Evolutionary conservation across 1,140 invertebrate species (phyloP), one percentile per base, ranked within the genome.

Genomic region (Bombus ignitus): DNA sequence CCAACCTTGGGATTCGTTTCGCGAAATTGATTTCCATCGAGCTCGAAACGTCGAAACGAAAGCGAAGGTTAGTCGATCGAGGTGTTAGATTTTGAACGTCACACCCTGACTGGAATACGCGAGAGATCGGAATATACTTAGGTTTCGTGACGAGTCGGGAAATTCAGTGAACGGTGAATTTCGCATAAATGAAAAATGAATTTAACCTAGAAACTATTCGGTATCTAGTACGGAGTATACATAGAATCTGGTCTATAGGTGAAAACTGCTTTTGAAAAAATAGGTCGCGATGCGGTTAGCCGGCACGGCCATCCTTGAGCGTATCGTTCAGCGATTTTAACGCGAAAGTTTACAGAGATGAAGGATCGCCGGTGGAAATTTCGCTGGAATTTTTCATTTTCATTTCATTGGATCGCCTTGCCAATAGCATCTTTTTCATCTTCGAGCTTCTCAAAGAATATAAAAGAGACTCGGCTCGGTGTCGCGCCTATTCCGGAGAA

Each of bases 251-350:
- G 44, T 82, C 82, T 79, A 84, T 84, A 84, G 82, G 62, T 79
- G 75, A 78, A 70, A 84, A 84, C 65, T 79, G 75, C 65, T 71
- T 84, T 84, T 28, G 82, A 84, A 84, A 84, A 84, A 84, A 79
- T 84, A 78, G 82, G 82, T 84, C 82, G 82, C 47, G 47, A 39
- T 42, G 62, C 81, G 81, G 65, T 70, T 68, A 35, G 39, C 44
- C 47, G 74, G 39, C 75, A 22, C 74, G 47, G 47, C 18, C 66
- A 68, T 66, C 82, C 82, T 84, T 62, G 25, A 79, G 82, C 18
- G 47, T 59, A 59, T 79, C 66, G 76, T 62, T 83, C 28, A n/a
- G 32, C 66, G 47, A 70, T 79, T 79, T 15, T 47, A 28, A n/a
- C 42, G 71, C 71, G 47, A 84, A 72, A 84, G 47, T 84, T 84